Evolutionary conservation across 2,113 vertebrate genomes (phyloP).

Genomic region (Etheostoma spectabile): DNA sequence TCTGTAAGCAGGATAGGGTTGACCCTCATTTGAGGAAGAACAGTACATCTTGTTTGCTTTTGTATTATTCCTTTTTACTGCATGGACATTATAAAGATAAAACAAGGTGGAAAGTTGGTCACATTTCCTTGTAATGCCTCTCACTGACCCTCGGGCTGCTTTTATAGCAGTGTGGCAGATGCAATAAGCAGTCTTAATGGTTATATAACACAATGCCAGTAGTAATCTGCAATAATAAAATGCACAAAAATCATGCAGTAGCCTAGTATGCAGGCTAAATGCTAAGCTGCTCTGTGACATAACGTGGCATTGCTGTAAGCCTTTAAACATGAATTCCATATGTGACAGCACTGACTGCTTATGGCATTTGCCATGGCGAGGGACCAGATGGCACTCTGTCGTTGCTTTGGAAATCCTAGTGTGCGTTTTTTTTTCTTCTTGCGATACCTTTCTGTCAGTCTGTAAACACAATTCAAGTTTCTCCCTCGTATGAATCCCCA

Average conservation of each 20-base stretch:
- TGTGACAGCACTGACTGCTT: conserved; percentile 47
- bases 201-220: conserved; percentile 53
- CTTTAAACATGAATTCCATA: conserved; percentile 51
- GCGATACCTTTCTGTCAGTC: not conserved
- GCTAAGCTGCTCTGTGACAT: conserved; percentile 50
- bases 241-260: conserved; percentile 71
- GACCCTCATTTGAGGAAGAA: conserved; percentile 49
- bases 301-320: conserved; percentile 32
- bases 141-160: conserved; percentile 14
- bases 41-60: conserved; percentile 17
- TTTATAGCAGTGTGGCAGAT: conserved; percentile 43
- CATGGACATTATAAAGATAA: conserved; percentile 10
- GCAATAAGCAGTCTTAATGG: conserved; percentile 38
- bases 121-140: conserved; percentile 18
- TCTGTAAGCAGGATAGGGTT: conserved; percentile 25
- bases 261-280: conserved; percentile 43
- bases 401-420: conserved; percentile 74
- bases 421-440: conserved; percentile 32
- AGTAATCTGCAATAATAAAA: conserved; percentile 57
- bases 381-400: conserved; percentile 25
- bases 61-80: conserved; percentile 1
- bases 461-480: conserved; percentile 58
- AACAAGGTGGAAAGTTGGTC: conserved; percentile 28
- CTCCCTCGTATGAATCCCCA: conserved; percentile 22
- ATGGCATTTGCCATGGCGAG: conserved; percentile 40